A percentile compares a stretch with the other conserved stretches of the same genome.
These are phyloP conservation scores for Hololepta plana DNA, from an alignment of 2,888 invertebrate genomes.

Conservation along the genomic window DNA sequence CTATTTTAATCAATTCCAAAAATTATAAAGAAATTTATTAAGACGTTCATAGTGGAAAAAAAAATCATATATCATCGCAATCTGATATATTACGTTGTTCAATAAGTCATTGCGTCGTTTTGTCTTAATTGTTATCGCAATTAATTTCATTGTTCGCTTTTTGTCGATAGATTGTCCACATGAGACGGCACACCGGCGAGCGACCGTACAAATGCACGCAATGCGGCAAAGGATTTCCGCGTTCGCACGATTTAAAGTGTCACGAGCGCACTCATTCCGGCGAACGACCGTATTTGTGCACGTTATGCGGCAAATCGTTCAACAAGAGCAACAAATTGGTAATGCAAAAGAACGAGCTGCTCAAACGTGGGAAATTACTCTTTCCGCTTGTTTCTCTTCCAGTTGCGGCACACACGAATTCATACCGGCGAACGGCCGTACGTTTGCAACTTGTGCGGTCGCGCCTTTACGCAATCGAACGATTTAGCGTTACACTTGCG, in stretches of 20 bases:
- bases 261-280: conserved; percentile 29
- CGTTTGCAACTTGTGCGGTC: conserved; percentile 25
- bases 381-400: conserved; percentile 8
- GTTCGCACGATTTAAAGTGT: conserved; percentile 28
- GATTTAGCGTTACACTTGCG: conserved; percentile 51
- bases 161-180: conserved; percentile 30
- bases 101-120: no score
- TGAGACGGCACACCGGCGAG: conserved; percentile 28
- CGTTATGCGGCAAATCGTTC: conserved; percentile 27
- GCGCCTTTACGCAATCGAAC: conserved; percentile 49
- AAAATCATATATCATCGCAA: no score
- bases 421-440: conserved; percentile 29
- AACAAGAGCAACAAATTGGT: conserved; percentile 30
- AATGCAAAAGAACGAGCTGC: conserved; percentile 9
- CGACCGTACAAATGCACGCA: conserved; percentile 26
- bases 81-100: no score
- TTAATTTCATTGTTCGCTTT: conserved; percentile 10
- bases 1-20: conserved; percentile 3
- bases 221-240: conserved; percentile 28
- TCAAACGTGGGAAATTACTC: neutral
- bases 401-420: conserved; percentile 27
- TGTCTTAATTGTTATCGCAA: conserved; percentile 6
- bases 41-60: no score
- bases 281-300: conserved; percentile 27
- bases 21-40: neutral